Percentiles rank a stretch among this genome's conserved stretches.
Conservation (phyloP, 2,113 vertebrate species). For the Eulacestoma nigropectus region DNA sequence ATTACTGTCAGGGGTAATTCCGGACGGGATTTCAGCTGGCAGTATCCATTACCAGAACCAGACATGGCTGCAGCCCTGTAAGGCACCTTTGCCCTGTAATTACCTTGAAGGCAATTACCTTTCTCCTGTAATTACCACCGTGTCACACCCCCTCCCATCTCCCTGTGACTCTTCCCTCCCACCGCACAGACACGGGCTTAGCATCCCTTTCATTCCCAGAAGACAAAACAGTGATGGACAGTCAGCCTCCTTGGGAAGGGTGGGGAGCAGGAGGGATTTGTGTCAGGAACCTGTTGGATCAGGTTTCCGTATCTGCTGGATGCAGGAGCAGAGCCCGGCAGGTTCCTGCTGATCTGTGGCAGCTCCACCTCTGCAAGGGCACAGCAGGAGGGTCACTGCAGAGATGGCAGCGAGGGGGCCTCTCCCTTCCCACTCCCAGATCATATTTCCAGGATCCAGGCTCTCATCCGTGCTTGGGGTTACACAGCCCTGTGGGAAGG, state of each 20-base stretch:
- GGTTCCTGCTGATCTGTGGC: background rate
- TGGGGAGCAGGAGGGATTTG: background rate
- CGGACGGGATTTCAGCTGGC: background rate
- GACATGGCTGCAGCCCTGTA: rapidly evolving
- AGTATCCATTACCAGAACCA: background rate
- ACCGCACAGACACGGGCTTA: rapidly evolving
- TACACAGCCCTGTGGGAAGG: background rate
- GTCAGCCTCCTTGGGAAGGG: background rate
- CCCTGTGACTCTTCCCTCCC: background rate
- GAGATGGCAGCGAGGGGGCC: rapidly evolving
- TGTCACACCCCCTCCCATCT: background rate
- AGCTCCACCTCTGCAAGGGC: background rate
- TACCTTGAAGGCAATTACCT: background rate
- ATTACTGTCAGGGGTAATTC: background rate
- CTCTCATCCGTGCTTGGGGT: rapidly evolving
- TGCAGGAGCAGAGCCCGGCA: background rate
- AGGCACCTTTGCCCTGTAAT: background rate
- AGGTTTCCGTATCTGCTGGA: background rate
- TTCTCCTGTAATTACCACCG: background rate
- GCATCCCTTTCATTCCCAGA: background rate
- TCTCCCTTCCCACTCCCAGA: background rate
- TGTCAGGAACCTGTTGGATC: background rate
- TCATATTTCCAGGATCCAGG: background rate
- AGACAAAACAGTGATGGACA: background rate
- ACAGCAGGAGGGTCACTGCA: background rate